A percentile compares a stretch with the other conserved stretches of the same genome.
These are phyloP conservation scores for Potamarius usumacintae DNA, from an alignment of 2,113 vertebrate genomes.

Conservation along the genomic window DNA sequence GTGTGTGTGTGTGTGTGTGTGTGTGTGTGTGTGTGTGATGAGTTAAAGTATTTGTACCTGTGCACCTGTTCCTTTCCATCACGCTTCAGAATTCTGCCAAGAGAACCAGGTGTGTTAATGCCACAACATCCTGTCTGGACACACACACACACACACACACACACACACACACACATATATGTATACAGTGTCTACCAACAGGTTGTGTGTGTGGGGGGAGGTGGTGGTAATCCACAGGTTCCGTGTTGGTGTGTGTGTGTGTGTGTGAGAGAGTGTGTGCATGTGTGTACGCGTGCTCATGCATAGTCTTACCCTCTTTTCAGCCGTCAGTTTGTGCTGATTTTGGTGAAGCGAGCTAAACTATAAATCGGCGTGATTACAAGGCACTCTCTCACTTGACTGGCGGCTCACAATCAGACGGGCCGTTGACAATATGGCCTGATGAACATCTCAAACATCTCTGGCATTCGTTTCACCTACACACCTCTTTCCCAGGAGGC, in stretches of 20 bases:
- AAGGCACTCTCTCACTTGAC: slow-evolving; percentile 97
- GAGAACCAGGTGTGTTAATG: slow-evolving; percentile 35
- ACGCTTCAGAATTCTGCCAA: slow-evolving; percentile 24
- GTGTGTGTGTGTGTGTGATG: slow-evolving; percentile 4
- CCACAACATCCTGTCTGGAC: slow-evolving; percentile 11
- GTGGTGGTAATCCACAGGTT: not conserved
- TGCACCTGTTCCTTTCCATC: slow-evolving; percentile 12
- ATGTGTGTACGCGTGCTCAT: not conserved
- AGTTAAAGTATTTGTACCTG: slow-evolving; percentile 21
- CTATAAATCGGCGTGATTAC: slow-evolving; percentile 99
- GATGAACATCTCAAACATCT: slow-evolving; percentile 97
- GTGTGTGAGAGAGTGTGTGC: slow-evolving; percentile 7
- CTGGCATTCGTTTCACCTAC: slow-evolving; percentile 99
- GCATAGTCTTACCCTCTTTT: slow-evolving; percentile 66
- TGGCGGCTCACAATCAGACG: slow-evolving; percentile 98
- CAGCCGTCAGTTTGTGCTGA: slow-evolving; percentile 84
- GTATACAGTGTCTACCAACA: not conserved
- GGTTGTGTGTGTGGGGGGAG: not conserved
- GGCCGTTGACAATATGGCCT: slow-evolving; percentile 98
- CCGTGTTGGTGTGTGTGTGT: not conserved
- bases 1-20: not conserved
- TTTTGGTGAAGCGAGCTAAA: slow-evolving; percentile 84
- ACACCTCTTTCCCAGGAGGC: slow-evolving; percentile 97
- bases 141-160: slow-evolving; percentile 38
- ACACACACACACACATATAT: not conserved